Evolutionary conservation across 2,888 invertebrate species (phyloP), one percentile per base, ranked within the genome.

Genomic region (Drosophila prolongata): DNA sequence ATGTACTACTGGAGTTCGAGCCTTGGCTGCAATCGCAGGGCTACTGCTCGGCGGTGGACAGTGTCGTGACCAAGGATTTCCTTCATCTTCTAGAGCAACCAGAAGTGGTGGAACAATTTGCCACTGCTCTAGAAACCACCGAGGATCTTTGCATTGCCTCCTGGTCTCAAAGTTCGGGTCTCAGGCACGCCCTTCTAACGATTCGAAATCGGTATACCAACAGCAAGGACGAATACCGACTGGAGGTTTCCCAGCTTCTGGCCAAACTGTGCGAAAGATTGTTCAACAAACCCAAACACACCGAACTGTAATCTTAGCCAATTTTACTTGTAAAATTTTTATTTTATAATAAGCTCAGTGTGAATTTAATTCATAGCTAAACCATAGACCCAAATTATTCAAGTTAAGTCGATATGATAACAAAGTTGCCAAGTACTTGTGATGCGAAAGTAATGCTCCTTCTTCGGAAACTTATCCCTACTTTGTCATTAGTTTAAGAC

Each of bases 51-150:
- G 76, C 81, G 1, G 47, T 92, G 5, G 84, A 87, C 11, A 62
- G 66, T 1, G 78, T 90, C n/a, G 66, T 92, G 3, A 71, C 79
- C 6, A 75, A 80, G 6, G 83, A 89, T 37, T 80, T 89, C 34
- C 77, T 84, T 37, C 84, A 82, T 2, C 69, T 92, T 3, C 68
- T 91, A 6, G 89, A 90, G 13, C 87, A 91, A 19, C 87, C 90
- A 0, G 90, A 92, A 59, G 62, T 87, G 3, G 78, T 88, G 4
- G 92, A 92, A 54, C 90, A 90, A 61, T 83, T 92, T 37, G 65
- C 87, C 11, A 75, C 84, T 38, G 80, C 88, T 1, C 47, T 92
- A 38, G 78, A 85, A 2, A 83, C 69, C 40, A 89, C 90, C 2
- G 59, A 78, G 13, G 66, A 76, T 3, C 74, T 90, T 8, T 92